phyloP scores from a whole-genome alignment of 2,113 vertebrate genomes.

The Apistogramma diplotaenia region DNA sequence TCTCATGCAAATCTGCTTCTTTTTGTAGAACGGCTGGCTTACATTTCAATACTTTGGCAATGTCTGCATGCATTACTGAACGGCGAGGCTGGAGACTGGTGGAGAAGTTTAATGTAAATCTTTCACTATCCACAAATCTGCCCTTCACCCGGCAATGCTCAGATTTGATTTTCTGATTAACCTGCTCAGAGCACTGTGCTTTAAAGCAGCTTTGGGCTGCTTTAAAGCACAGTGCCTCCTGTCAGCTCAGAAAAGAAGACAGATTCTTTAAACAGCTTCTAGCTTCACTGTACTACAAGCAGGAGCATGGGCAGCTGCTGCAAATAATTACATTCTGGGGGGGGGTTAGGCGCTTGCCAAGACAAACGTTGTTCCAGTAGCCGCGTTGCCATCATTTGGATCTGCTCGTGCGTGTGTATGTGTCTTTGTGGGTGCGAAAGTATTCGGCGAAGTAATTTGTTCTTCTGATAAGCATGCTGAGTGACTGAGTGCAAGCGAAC shows the following conservation, averaged over 20 bases:
- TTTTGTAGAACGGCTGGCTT: constrained; percentile 20
- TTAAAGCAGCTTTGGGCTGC: constrained; percentile 33
- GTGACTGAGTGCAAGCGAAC: constrained; percentile 6
- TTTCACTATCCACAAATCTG: constrained; percentile 27
- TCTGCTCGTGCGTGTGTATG: constrained; percentile 28
- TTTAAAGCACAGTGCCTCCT: constrained; percentile 16
- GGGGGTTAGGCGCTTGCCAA: constrained; percentile 64
- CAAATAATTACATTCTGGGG: constrained; percentile 70
- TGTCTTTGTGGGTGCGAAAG: constrained; percentile 5
- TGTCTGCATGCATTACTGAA: not conserved
- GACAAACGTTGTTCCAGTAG: constrained; percentile 78
- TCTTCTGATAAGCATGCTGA: constrained; percentile 34
- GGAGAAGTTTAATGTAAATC: constrained; percentile 1
- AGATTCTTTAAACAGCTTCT: constrained; percentile 67
- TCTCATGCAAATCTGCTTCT: constrained; percentile 24
- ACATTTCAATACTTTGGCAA: constrained; percentile 16
- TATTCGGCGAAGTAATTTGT: constrained; percentile 14
- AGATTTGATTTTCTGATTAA: constrained; percentile 45
- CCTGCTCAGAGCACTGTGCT: not conserved
- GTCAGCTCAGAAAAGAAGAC: constrained; percentile 41
- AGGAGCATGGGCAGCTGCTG: constrained; percentile 74
- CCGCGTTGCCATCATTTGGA: constrained; percentile 52
- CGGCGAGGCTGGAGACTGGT: not conserved
- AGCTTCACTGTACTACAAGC: constrained; percentile 69
- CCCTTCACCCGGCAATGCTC: constrained; percentile 6